phyloP scores from a whole-genome alignment of 2,113 vertebrate genomes.

The Ochotona curzoniae region DNA sequence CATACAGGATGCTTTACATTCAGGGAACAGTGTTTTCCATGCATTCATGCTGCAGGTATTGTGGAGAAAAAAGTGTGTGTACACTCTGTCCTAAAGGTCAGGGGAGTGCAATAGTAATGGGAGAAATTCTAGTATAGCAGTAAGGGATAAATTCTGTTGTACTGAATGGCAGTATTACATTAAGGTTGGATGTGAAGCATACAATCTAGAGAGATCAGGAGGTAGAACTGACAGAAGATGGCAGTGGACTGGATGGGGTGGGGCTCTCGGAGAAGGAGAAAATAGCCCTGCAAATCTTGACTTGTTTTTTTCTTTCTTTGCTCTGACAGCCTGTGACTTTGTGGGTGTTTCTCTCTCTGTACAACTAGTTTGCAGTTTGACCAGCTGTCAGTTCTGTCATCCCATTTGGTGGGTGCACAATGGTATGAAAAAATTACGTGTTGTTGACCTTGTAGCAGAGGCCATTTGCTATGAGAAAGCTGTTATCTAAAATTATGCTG shows the following conservation, averaged over 20 bases:
- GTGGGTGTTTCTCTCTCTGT: constrained; percentile 52
- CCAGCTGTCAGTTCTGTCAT: constrained; percentile 66
- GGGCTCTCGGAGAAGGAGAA: not conserved
- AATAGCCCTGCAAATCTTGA: constrained; percentile 1
- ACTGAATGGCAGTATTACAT: not conserved
- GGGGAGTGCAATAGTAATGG: not conserved
- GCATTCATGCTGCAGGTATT: not conserved
- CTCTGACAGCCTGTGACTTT: constrained; percentile 30
- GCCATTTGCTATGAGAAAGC: constrained; percentile 31
- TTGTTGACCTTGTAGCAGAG: constrained; percentile 55
- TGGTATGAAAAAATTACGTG: constrained; percentile 43
- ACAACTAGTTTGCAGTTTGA: constrained; percentile 22
- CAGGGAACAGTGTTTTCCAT: not conserved
- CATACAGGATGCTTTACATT: not conserved
- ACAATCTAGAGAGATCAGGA: not conserved
- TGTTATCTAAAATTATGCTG: constrained; percentile 73
- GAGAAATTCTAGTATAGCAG: not conserved
- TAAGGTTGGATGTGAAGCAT: not conserved
- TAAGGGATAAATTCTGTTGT: not conserved
- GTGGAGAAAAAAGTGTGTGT: not conserved
- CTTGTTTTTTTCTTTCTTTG: constrained; percentile 2
- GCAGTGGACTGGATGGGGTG: not conserved
- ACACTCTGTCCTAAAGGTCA: not conserved
- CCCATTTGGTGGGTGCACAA: constrained; percentile 22
- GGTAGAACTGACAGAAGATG: not conserved